Conservation (phyloP, 2,888 invertebrate genomes). For the Choreutis nemorana region DNA sequence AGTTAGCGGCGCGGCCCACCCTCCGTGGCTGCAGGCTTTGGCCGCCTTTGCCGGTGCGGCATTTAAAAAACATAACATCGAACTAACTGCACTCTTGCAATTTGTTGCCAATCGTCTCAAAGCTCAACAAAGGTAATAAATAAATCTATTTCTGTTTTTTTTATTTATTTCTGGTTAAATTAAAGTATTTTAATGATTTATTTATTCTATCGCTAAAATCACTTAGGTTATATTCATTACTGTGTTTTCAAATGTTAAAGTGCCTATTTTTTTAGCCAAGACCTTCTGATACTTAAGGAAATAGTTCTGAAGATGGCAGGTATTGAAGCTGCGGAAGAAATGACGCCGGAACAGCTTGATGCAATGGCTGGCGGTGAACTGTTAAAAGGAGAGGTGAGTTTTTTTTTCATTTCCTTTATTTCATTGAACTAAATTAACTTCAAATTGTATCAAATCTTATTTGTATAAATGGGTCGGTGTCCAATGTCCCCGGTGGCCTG, state of each 20-base stretch:
- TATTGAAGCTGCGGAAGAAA: slow-evolving; percentile 95
- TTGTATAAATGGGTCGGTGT: too few relatives aligned
- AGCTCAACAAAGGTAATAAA: slow-evolving; percentile 87
- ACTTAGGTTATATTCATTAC: not conserved
- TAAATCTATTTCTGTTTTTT: not conserved
- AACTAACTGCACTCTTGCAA: slow-evolving; percentile 93
- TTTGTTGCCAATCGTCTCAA: slow-evolving; percentile 98
- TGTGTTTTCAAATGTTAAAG: not conserved
- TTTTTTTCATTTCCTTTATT: slow-evolving; percentile 2
- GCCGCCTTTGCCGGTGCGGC: slow-evolving; percentile 96
- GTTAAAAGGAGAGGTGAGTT: slow-evolving; percentile 85
- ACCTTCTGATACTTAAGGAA: slow-evolving; percentile 93
- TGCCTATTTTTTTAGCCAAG: slow-evolving; percentile 68
- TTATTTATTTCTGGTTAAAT: not conserved
- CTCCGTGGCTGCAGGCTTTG: slow-evolving; percentile 93
- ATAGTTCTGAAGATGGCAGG: slow-evolving; percentile 99
- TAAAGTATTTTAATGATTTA: not conserved
- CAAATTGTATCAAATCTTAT: slow-evolving; percentile 3
- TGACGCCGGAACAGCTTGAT: slow-evolving; percentile 95
- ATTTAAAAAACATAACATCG: slow-evolving; percentile 97
- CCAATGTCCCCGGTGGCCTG: too few relatives aligned
- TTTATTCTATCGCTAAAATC: slow-evolving; percentile 14
- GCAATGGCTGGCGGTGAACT: slow-evolving; percentile 98
- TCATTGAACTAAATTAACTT: too few relatives aligned
- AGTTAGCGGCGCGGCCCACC: slow-evolving; percentile 83